Conservation (phyloP, 2,888 invertebrate species). For the Leptopterna dolabrata region DNA sequence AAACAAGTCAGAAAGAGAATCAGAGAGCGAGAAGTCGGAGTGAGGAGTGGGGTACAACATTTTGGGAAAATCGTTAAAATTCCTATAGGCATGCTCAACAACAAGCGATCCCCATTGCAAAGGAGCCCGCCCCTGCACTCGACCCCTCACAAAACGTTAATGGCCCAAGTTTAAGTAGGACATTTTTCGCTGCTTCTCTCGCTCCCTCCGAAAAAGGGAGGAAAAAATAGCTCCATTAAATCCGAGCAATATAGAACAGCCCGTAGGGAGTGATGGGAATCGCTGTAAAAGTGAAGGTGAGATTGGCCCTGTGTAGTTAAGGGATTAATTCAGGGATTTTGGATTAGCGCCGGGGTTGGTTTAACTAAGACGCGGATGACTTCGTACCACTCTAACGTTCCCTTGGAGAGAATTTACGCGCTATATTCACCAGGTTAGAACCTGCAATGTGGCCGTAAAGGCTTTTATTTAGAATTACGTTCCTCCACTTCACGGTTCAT, state of each 20-base stretch:
- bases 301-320: constrained; percentile 34
- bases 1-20: neutral
- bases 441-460: constrained; percentile 22
- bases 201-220: neutral
- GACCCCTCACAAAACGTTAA: constrained; percentile 42
- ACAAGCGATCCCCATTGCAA: neutral
- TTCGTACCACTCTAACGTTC: constrained; percentile 26
- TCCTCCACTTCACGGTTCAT: neutral
- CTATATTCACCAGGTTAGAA: constrained; percentile 38
- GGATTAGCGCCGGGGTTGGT: constrained; percentile 35
- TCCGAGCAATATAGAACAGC: constrained; percentile 6
- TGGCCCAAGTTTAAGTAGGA: constrained; percentile 43
- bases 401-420: constrained; percentile 23
- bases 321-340: constrained; percentile 39
- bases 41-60: neutral
- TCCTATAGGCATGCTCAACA: constrained; percentile 22
- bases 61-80: constrained; percentile 31
- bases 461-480: constrained; percentile 10
- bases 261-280: neutral
- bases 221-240: constrained; percentile 36
- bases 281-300: constrained; percentile 39
- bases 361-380: constrained; percentile 28
- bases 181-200: constrained; percentile 25
- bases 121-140: constrained; percentile 5
- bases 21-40: neutral